These are phyloP conservation scores for Blera fallax DNA, from an alignment of 2,888 invertebrate genomes.

Conservation along the genomic window DNA sequence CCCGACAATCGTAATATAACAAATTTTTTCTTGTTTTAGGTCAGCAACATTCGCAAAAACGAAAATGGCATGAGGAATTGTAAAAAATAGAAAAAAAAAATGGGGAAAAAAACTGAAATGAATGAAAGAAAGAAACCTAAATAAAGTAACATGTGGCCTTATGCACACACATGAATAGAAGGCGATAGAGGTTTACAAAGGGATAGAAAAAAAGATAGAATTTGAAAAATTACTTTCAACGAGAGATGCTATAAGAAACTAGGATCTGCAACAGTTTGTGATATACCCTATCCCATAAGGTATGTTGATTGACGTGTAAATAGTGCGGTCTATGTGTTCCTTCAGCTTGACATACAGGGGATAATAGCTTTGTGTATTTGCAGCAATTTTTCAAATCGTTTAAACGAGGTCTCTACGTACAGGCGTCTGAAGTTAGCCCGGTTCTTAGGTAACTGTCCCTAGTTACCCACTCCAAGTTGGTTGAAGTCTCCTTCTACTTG, in stretches of 20 bases:
- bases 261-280: no score
- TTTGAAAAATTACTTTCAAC: neutral
- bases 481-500: no score
- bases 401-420: no score
- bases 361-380: no score
- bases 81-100: neutral
- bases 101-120: neutral
- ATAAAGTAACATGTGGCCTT: constrained; percentile 50
- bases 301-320: no score
- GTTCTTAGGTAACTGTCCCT: no score
- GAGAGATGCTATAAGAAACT: neutral
- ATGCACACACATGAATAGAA: constrained; percentile 19
- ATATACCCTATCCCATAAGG: no score
- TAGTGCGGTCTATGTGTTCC: no score
- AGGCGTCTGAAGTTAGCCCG: no score
- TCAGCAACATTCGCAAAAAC: constrained; percentile 51
- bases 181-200: neutral
- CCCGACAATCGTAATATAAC: constrained; percentile 49
- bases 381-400: no score
- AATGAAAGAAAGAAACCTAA: constrained; percentile 27
- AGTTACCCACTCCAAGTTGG: no score
- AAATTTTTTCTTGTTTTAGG: constrained; percentile 57
- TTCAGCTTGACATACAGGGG: no score
- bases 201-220: neutral
- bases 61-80: constrained; percentile 36